phyloP scores from a whole-genome alignment of 2,888 invertebrate genomes.

The Aricia artaxerxes region DNA sequence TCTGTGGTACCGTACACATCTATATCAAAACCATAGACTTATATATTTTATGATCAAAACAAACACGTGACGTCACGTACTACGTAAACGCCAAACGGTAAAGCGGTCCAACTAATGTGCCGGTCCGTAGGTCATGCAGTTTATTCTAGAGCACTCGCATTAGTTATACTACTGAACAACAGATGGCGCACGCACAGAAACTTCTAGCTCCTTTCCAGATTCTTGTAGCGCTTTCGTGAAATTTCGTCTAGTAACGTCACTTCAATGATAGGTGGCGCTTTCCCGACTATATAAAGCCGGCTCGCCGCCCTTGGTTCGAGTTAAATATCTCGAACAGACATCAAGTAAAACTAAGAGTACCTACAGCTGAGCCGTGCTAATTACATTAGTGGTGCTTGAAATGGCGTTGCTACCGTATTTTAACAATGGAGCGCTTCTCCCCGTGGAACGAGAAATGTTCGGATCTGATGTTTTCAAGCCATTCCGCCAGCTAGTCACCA shows the following conservation, averaged over 20 bases:
- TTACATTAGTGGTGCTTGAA: conserved; percentile 39
- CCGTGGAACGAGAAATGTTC: conserved; percentile 64
- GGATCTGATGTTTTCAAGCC: conserved; percentile 49
- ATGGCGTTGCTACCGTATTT: conserved; percentile 64
- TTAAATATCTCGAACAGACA: background rate
- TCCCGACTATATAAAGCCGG: conserved; percentile 48
- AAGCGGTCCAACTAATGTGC: too few relatives aligned
- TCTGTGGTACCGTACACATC: too few relatives aligned
- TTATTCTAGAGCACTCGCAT: background rate
- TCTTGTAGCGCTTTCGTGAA: conserved; percentile 47
- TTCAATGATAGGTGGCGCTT: conserved; percentile 51
- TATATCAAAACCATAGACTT: too few relatives aligned
- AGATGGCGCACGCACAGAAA: conserved; percentile 36
- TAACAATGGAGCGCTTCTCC: conserved; percentile 59
- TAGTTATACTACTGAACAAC: conserved; percentile 19
- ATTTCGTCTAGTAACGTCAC: conserved; percentile 41
- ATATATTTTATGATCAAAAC: too few relatives aligned
- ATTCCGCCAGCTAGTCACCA: conserved; percentile 46
- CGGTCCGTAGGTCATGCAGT: background rate
- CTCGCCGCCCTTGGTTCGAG: conserved; percentile 34
- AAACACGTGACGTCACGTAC: too few relatives aligned
- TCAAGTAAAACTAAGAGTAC: background rate
- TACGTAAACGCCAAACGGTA: too few relatives aligned
- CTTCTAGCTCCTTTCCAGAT: conserved; percentile 25
- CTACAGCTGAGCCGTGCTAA: background rate